These are phyloP conservation scores for Myiotriccus ornatus DNA, from an alignment of 2,797 vertebrate species.

Conservation along the genomic window DNA sequence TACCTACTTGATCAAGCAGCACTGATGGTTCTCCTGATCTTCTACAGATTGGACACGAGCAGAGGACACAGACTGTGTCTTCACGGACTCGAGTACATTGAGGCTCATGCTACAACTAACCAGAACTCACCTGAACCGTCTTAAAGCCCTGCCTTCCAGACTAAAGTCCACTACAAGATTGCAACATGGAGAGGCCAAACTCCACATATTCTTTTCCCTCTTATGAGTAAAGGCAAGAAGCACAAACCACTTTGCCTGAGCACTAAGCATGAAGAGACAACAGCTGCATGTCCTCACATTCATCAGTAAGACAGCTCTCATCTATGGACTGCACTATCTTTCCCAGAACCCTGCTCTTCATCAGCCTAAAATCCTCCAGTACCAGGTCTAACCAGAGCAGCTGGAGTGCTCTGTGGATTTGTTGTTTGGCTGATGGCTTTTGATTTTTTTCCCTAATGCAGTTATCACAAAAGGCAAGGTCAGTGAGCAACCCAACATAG, in stretches of 20 bases:
- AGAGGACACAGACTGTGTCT: background rate
- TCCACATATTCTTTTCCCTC: constrained; percentile 23
- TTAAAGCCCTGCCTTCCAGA: background rate
- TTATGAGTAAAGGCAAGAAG: background rate
- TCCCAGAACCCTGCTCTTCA: background rate
- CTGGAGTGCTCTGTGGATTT: background rate
- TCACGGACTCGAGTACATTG: background rate
- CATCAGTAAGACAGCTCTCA: background rate
- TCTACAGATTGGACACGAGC: background rate
- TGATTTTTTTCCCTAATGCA: background rate
- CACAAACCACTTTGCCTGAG: background rate
- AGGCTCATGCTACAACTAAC: background rate
- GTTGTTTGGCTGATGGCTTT: background rate
- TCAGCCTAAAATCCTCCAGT: background rate
- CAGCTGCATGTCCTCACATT: background rate
- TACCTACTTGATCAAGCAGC: background rate
- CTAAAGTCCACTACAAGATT: constrained; percentile 65
- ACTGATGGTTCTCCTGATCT: background rate
- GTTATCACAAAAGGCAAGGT: background rate
- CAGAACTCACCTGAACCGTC: background rate
- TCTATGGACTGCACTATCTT: background rate
- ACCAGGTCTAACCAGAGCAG: background rate
- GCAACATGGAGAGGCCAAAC: constrained; percentile 45
- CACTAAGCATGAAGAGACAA: background rate
- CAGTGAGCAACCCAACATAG: background rate